Evolutionary conservation across 2,113 vertebrate species (phyloP).

Genomic region (Actenoides hombroni): DNA sequence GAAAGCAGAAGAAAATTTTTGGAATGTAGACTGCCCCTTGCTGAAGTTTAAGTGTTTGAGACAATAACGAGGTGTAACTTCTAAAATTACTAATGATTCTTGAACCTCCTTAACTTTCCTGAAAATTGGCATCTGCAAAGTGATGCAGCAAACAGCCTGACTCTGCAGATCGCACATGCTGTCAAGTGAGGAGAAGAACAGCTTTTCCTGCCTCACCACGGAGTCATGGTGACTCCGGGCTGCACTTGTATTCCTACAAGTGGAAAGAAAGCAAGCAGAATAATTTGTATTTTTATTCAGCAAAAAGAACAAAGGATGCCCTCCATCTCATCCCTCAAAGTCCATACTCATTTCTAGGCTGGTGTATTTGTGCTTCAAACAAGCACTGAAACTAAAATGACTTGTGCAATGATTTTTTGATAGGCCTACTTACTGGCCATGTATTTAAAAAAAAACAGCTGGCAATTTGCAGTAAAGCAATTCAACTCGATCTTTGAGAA

Average conservation of each 20-base stretch:
- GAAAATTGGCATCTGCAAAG: neutral
- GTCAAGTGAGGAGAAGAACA: neutral
- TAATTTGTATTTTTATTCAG: neutral
- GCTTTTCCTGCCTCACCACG: neutral
- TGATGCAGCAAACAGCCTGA: neutral
- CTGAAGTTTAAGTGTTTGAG: neutral
- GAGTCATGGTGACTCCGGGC: neutral
- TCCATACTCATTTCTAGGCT: neutral
- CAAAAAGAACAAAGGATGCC: neutral
- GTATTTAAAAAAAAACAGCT: neutral
- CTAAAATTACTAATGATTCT: neutral
- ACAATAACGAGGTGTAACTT: neutral
- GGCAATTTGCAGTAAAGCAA: neutral
- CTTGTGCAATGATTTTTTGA: neutral
- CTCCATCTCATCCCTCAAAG: neutral
- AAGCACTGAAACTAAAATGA: neutral
- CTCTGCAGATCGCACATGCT: accelerated
- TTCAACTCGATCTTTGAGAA: neutral
- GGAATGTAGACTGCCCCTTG: neutral
- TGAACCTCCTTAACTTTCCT: neutral
- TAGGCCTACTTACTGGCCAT: neutral
- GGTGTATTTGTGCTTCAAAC: neutral
- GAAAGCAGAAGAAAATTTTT: neutral
- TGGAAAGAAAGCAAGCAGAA: neutral
- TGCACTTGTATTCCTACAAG: neutral